These are phyloP conservation scores for Chrysogorgia sp. DNA, from an alignment of 92 coral and sea anemone genomes.

Conservation along the genomic window DNA sequence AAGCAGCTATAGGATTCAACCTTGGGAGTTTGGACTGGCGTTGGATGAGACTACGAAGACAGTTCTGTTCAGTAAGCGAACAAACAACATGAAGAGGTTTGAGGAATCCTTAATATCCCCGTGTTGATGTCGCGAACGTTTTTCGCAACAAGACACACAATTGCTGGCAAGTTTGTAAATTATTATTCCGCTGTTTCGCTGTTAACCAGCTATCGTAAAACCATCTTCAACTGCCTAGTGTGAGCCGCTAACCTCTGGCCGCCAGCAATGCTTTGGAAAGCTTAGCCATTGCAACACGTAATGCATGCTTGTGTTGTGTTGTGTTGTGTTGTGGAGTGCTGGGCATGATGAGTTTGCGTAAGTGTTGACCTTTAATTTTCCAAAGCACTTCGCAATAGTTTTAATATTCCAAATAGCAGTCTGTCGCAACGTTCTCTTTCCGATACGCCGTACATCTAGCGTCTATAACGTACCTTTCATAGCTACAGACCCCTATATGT, in stretches of 20 bases:
- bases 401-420: not conserved
- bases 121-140: not conserved
- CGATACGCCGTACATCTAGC: not conserved
- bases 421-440: not conserved
- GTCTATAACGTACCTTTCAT: not conserved
- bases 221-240: not conserved
- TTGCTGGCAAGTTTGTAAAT: conserved; percentile 11
- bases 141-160: not conserved
- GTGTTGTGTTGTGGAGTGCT: too few species aligned
- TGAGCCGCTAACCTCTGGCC: too few species aligned
- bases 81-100: not conserved
- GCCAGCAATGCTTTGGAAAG: not conserved
- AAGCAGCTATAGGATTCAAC: not conserved
- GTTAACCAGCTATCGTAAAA: not conserved
- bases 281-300: not conserved
- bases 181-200: not conserved
- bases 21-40: conserved; percentile 6
- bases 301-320: not conserved
- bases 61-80: not conserved
- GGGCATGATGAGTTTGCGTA: not conserved
- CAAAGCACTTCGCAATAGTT: not conserved
- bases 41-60: not conserved
- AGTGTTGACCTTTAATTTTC: not conserved
- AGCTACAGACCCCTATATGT: too few species aligned
- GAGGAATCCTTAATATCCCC: not conserved